Evolutionary conservation across 64 coral and sea anemone species (phyloP).

Genomic region (Catalaphyllia jardinei): DNA sequence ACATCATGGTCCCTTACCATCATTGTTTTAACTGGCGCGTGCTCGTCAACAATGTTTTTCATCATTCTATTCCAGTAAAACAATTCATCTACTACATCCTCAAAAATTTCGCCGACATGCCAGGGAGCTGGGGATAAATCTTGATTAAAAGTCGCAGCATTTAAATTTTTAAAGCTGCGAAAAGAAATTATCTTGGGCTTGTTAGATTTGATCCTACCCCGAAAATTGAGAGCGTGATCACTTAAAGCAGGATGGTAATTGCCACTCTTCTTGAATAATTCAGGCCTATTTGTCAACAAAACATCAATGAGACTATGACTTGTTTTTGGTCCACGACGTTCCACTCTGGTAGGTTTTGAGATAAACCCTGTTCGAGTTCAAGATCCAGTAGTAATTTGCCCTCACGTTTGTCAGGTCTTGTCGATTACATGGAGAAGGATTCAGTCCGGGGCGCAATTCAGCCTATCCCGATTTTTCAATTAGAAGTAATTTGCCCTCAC

Average conservation of each 20-base stretch:
- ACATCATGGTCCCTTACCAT: too few relatives aligned
- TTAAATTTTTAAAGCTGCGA: slow-evolving; percentile 46
- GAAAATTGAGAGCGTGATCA: slow-evolving; percentile 30
- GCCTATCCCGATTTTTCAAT: too few relatives aligned
- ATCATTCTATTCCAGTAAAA: slow-evolving; percentile 19
- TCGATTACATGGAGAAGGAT: too few relatives aligned
- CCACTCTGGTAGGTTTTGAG: background rate
- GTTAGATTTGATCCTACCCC: slow-evolving; percentile 16
- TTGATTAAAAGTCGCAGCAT: background rate
- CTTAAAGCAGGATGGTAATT: slow-evolving; percentile 10
- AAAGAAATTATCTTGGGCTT: slow-evolving; percentile 44
- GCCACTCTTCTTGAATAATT: background rate
- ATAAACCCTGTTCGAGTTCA: slow-evolving; percentile 32
- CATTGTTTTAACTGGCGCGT: too few relatives aligned
- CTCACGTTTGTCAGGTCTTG: background rate
- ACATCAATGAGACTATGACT: slow-evolving; percentile 17
- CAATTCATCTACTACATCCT: background rate
- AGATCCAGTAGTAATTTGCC: slow-evolving; percentile 36
- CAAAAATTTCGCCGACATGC: background rate
- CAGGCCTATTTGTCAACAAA: slow-evolving; percentile 15
- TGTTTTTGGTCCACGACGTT: background rate
- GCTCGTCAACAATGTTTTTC: background rate
- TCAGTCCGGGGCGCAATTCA: too few relatives aligned
- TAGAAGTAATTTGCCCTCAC: slow-evolving; percentile 31
- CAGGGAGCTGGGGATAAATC: background rate